Percentiles rank a stretch among this genome's conserved stretches.
Conservation (phyloP, 2,113 vertebrate genomes). For the Sylvicapra grimmia region DNA sequence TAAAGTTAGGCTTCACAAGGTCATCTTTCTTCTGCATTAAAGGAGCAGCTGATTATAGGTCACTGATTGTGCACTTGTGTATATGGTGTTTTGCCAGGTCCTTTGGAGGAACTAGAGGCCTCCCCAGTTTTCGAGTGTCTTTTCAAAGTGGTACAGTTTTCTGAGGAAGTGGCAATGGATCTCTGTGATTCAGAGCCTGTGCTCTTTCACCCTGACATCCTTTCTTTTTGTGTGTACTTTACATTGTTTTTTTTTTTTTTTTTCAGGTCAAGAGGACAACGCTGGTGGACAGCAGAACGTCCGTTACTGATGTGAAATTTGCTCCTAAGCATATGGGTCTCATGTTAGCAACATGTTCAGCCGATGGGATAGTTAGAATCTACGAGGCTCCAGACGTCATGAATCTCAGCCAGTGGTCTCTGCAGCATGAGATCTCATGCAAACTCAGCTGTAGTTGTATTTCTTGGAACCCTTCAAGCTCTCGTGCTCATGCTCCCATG, state of each 20-base stretch:
- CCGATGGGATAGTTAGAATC: constrained; percentile 95
- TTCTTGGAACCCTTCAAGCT: constrained; percentile 99
- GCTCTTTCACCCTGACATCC: neutral
- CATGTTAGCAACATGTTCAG: constrained; percentile 96
- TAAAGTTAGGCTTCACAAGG: neutral
- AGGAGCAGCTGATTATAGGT: neutral
- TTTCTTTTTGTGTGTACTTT: constrained; percentile 17
- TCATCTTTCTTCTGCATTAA: neutral
- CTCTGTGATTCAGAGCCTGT: neutral
- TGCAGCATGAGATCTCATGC: constrained; percentile 97
- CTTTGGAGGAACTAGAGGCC: neutral
- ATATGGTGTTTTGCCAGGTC: neutral
- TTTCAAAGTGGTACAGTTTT: neutral
- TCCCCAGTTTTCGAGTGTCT: neutral
- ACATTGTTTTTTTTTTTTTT: neutral
- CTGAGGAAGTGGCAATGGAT: neutral
- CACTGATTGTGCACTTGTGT: neutral
- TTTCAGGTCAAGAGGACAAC: constrained; percentile 97
- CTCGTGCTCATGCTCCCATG: too few species aligned
- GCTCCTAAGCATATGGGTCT: constrained; percentile 99
- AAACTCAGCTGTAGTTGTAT: constrained; percentile 98
- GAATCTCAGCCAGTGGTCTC: constrained; percentile 98
- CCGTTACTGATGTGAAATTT: constrained; percentile 98
- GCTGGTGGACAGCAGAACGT: constrained; percentile 96
- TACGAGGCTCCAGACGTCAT: constrained; percentile 98